Conservation (phyloP, 2,797 vertebrate genomes). For the Silurus lanzhouensis region DNA sequence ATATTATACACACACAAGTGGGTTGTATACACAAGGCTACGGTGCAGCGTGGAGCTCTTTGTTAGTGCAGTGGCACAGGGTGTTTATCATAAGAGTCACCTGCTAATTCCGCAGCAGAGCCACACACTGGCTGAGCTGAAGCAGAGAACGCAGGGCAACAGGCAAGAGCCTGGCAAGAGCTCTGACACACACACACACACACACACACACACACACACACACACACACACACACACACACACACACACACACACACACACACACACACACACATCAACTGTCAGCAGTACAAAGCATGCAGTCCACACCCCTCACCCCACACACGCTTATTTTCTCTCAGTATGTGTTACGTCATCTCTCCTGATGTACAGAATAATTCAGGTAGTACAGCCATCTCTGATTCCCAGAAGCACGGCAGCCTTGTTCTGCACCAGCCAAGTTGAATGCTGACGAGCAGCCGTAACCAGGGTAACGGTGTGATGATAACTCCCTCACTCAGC, state of each 20-base stretch:
- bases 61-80: constrained; percentile 64
- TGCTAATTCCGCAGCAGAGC: constrained; percentile 67
- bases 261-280: constrained; percentile 22
- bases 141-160: constrained; percentile 31
- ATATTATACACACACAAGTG: constrained; percentile 79
- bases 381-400: constrained; percentile 29
- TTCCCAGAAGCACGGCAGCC: constrained; percentile 47
- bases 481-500: constrained; percentile 60
- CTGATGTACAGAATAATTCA: constrained; percentile 39
- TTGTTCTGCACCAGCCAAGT: constrained; percentile 46
- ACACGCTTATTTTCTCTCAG: constrained; percentile 5
- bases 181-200: constrained; percentile 11
- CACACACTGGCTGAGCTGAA: constrained; percentile 29
- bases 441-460: constrained; percentile 67
- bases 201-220: constrained; percentile 19
- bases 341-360: constrained; percentile 28
- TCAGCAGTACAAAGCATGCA: not conserved
- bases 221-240: not conserved
- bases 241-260: constrained; percentile 15
- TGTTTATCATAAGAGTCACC: constrained; percentile 74
- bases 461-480: constrained; percentile 74
- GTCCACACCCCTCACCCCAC: constrained; percentile 9
- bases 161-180: constrained; percentile 18
- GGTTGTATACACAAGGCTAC: constrained; percentile 73
- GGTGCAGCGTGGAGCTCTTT: constrained; percentile 66